phyloP scores from a whole-genome alignment of 2,888 invertebrate genomes.

The Pardosa pseudoannulata region DNA sequence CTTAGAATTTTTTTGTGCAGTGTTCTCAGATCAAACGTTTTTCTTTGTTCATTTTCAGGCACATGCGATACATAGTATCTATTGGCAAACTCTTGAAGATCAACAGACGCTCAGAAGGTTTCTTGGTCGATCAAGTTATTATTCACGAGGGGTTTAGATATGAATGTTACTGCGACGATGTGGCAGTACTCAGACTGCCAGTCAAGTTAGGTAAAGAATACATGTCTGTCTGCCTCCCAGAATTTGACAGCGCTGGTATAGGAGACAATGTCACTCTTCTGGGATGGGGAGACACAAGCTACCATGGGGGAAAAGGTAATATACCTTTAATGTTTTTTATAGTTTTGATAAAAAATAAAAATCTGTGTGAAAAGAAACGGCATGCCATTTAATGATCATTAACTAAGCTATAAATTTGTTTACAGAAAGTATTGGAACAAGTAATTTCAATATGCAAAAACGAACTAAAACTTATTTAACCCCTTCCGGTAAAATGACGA shows the following conservation, averaged over 20 bases:
- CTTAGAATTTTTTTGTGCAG: too few species aligned
- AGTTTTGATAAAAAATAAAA: too few species aligned
- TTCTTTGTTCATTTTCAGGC: background rate
- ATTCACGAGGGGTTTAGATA: conserved; percentile 23
- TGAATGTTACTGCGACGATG: conserved; percentile 51
- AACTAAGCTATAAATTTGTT: too few species aligned
- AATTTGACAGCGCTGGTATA: conserved; percentile 16
- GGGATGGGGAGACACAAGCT: conserved; percentile 46
- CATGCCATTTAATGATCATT: too few species aligned
- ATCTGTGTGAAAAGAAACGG: too few species aligned
- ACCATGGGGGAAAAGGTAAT: background rate
- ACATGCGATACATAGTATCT: background rate
- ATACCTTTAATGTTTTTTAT: too few species aligned
- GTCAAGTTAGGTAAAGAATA: background rate
- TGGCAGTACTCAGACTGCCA: conserved; percentile 28
- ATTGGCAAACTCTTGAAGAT: background rate
- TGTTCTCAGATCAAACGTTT: too few species aligned
- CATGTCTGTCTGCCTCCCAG: conserved; percentile 31
- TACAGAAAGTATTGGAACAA: too few species aligned
- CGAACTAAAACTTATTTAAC: too few species aligned
- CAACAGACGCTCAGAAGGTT: background rate
- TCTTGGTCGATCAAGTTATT: background rate
- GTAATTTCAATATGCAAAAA: too few species aligned
- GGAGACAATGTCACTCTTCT: conserved; percentile 37
- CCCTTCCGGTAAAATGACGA: too few species aligned